Evolutionary conservation across 2,113 vertebrate genomes (phyloP).

Genomic region (Melozone crissalis): DNA sequence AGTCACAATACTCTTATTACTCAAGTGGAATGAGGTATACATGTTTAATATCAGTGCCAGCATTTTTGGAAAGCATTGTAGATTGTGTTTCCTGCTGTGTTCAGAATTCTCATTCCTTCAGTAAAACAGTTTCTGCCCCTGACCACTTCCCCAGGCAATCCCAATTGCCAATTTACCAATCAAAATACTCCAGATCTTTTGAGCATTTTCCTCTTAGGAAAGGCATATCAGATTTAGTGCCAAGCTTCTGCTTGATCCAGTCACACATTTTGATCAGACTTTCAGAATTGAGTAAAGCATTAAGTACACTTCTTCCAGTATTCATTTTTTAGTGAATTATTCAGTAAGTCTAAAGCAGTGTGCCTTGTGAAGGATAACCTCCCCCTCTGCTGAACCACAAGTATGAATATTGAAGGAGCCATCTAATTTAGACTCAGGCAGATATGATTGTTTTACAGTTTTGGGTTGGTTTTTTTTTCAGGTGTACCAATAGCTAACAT

Average conservation of each 20-base stretch:
- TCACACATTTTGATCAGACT: background rate
- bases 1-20: background rate
- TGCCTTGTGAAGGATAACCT: background rate
- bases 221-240: background rate
- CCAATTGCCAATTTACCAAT: background rate
- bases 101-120: background rate
- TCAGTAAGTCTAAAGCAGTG: background rate
- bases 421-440: background rate
- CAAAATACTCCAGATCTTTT: background rate
- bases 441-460: background rate
- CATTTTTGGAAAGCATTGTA: constrained; percentile 22
- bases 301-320: background rate
- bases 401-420: background rate
- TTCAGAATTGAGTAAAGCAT: background rate
- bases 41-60: constrained; percentile 8
- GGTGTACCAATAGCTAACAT: background rate
- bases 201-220: background rate
- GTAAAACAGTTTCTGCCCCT: background rate
- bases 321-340: constrained; percentile 16
- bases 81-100: constrained; percentile 18
- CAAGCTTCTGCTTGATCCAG: constrained; percentile 19
- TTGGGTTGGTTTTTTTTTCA: background rate
- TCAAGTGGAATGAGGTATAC: constrained; percentile 19
- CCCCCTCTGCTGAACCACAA: background rate
- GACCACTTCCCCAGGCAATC: background rate